Base-by-base conservation (phyloP, 2,113 vertebrate genomes). In the Charadrius vociferus region DNA sequence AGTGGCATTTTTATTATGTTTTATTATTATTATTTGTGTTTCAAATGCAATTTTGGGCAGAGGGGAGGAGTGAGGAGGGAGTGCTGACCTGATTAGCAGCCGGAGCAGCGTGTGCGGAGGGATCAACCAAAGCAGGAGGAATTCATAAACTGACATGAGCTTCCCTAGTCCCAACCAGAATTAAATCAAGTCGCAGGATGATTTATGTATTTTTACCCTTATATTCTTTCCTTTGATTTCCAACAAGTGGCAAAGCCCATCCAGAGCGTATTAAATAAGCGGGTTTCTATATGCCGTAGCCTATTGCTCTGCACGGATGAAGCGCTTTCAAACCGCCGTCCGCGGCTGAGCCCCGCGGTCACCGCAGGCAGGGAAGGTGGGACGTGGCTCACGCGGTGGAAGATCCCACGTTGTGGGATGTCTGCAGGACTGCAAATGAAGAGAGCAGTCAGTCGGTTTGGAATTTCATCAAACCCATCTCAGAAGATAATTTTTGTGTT, bases 11-110 rank as follows among this genome's bases (percentile, higher is more conserved):
- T 97, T 94, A 95, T 79, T 81, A 53, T 62, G 93, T 18, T 94
- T 95, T 93, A 90, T 95, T 95, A 93, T 97, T 93, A 89, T 97
- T 96, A 88, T 97, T 97, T 94, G 96, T 77, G 96, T 81, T 95
- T 91, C 52, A 49, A 85, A 77, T 39, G 95, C 81, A 62, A 1
- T 84, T 92, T 62, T 63, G 90, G 70, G 93, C 77, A 36, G 81
- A 47, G 52, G 81, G 85, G 83, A 81, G 61, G 58, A 32, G 56
- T 68, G 86, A 37, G 94, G 81, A 84, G 56, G 84, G 73, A 77
- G 89, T 9, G 4, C 37, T 77, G 95, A 19, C 43, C 94, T 66
- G 91, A 84, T 95, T 73, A 89, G 84, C 61, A 3, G 65, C 61
- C 7, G 1, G 81, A 81, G 45, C 70, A 19, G 45, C 7, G 4